Conservation (phyloP, 1,140 invertebrate genomes). For the Lepidurus packardi region DNA sequence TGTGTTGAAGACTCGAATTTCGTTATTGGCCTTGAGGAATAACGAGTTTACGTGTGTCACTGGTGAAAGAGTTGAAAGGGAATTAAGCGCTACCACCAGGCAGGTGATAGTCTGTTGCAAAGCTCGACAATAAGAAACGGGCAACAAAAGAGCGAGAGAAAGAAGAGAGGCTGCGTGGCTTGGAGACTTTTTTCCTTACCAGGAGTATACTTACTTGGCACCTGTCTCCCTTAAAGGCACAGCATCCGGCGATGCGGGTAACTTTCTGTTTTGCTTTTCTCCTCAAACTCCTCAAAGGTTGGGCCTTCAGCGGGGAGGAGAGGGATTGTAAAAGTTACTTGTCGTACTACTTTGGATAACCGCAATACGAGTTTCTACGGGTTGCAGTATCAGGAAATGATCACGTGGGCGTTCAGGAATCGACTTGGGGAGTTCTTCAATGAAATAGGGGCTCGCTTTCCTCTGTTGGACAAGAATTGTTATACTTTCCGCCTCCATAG, state of each 20-base stretch:
- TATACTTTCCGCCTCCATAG: slow-evolving; percentile 10
- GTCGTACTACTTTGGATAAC: no score
- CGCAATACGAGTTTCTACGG: no score
- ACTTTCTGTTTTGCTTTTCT: background rate
- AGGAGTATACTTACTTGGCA: background rate
- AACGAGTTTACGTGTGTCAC: background rate
- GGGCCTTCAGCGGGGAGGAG: background rate
- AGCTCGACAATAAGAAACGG: background rate
- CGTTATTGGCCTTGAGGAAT: background rate
- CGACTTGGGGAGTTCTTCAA: background rate
- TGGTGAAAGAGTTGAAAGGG: background rate
- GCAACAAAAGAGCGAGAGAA: background rate
- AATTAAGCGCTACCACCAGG: background rate
- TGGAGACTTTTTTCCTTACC: background rate
- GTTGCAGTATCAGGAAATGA: background rate
- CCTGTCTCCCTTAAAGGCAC: background rate
- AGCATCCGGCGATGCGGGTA: slow-evolving; percentile 17
- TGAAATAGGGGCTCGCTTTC: background rate
- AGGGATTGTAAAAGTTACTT: no score
- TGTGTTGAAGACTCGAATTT: background rate
- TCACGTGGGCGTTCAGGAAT: background rate
- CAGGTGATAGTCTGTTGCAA: slow-evolving; percentile 1
- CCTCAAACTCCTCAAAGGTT: background rate
- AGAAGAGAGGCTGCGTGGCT: background rate
- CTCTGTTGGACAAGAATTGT: background rate